These are phyloP conservation scores for Graphium colonna DNA, from an alignment of 2,888 invertebrate species.

Conservation along the genomic window DNA sequence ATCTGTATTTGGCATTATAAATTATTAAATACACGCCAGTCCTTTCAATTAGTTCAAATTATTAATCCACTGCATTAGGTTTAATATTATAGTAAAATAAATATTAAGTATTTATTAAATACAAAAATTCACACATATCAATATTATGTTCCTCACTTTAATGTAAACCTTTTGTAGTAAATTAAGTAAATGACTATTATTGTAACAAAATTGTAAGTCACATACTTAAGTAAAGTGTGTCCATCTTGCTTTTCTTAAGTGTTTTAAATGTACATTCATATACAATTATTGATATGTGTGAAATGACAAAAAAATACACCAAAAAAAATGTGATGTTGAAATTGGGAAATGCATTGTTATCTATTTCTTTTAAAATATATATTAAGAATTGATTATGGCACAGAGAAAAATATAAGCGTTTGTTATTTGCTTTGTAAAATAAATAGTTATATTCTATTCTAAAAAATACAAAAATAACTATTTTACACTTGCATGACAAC, in stretches of 20 bases:
- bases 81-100: conserved; percentile 1
- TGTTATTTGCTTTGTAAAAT: not conserved
- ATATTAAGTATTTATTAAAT: conserved; percentile 21
- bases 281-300: conserved; percentile 31
- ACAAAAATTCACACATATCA: conserved; percentile 25
- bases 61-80: not conserved
- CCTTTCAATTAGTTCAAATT: conserved; percentile 6
- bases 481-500: not conserved
- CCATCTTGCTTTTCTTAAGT: no score
- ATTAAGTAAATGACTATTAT: no score
- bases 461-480: not conserved
- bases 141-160: conserved; percentile 4
- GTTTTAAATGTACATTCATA: no score
- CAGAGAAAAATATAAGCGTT: conserved; percentile 20
- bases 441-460: no score
- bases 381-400: conserved; percentile 2
- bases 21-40: not conserved
- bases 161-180: not conserved
- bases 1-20: conserved; percentile 3
- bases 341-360: conserved; percentile 38
- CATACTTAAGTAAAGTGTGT: no score
- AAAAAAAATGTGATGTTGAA: conserved; percentile 51
- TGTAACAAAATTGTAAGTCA: no score
- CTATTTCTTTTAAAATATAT: conserved; percentile 27
- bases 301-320: conserved; percentile 37